A percentile compares a stretch with the other conserved stretches of the same genome.
Conservation (phyloP, 2,797 vertebrate species). For the Anguilla megastoma region DNA sequence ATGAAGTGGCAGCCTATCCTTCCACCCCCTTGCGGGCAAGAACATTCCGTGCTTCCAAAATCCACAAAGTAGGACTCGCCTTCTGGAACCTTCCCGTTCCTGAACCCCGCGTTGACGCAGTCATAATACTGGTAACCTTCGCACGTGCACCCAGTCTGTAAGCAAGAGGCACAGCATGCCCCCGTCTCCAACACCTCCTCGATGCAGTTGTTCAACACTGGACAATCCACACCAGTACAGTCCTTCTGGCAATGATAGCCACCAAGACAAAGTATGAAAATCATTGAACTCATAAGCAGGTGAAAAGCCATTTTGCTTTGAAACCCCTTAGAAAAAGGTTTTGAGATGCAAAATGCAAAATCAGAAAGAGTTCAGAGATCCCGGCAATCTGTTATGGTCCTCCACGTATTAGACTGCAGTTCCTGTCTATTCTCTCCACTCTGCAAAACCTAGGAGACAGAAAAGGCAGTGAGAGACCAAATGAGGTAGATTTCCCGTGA, state of each 20-base stretch:
- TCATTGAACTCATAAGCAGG: conserved; percentile 37
- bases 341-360: conserved; percentile 23
- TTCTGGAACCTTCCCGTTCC: conserved; percentile 86
- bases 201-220: conserved; percentile 80
- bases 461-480: conserved; percentile 63
- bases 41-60: conserved; percentile 94
- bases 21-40: conserved; percentile 85
- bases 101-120: conserved; percentile 86
- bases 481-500: conserved; percentile 63
- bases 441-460: conserved; percentile 59
- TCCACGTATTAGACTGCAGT: conserved; percentile 43
- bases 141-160: conserved; percentile 84
- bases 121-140: conserved; percentile 97
- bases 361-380: conserved; percentile 24
- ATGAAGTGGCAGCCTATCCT: conserved; percentile 93
- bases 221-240: conserved; percentile 82
- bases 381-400: conserved; percentile 43
- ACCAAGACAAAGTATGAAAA: conserved; percentile 53
- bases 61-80: conserved; percentile 94
- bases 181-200: conserved; percentile 80
- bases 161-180: conserved; percentile 81
- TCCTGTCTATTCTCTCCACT: conserved; percentile 38
- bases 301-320: conserved; percentile 59
- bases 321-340: conserved; percentile 12
- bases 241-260: conserved; percentile 69